Evolutionary conservation across 2,888 invertebrate genomes (phyloP).

Genomic region (Graphium colonna): DNA sequence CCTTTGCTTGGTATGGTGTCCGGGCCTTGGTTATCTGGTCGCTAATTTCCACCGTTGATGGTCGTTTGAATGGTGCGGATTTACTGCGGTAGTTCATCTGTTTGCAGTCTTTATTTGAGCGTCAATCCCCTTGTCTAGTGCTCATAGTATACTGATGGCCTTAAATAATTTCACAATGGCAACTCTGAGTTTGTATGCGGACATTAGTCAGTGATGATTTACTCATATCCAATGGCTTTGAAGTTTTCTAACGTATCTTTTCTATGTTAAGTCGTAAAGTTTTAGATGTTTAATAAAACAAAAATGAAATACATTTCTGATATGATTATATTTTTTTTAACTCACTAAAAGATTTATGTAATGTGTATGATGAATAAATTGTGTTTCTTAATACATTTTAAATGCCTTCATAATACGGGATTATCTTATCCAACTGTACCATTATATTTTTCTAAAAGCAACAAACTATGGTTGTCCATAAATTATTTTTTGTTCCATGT

Average conservation of each 20-base stretch:
- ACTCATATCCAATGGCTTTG: too few species aligned
- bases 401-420: too few species aligned
- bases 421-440: too few species aligned
- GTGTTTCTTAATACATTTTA: too few species aligned
- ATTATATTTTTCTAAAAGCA: background rate
- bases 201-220: constrained; percentile 30
- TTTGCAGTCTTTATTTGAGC: constrained; percentile 55
- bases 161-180: constrained; percentile 47
- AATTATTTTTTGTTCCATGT: background rate
- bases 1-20: constrained; percentile 27
- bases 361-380: too few species aligned
- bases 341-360: too few species aligned
- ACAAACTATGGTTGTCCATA: background rate
- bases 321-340: too few species aligned
- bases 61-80: constrained; percentile 69
- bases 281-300: too few species aligned
- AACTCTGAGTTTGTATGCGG: constrained; percentile 46
- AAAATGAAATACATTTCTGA: too few species aligned
- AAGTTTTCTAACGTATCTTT: too few species aligned
- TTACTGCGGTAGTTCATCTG: constrained; percentile 59
- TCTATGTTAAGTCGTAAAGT: too few species aligned
- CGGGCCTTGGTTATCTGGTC: constrained; percentile 45
- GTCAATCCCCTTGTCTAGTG: constrained; percentile 49
- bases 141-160: constrained; percentile 50
- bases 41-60: constrained; percentile 62